Conservation (phyloP, 1,140 invertebrate species). For the Lordiphosa clarofinis region DNA sequence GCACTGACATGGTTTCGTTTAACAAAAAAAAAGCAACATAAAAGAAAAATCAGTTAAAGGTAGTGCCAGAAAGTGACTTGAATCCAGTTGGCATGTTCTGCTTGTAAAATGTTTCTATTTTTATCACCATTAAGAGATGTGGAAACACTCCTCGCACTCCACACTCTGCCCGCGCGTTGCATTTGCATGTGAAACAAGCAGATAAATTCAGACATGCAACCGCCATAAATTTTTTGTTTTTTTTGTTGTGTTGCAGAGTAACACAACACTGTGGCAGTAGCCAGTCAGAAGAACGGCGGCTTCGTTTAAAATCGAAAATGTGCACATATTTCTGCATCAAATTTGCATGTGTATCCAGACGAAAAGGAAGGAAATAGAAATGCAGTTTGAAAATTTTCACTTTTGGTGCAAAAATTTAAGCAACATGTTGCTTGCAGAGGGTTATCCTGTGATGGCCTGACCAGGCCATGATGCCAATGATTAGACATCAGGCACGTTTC, state of each 20-base stretch:
- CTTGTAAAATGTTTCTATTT: slow-evolving; percentile 69
- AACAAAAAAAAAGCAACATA: slow-evolving; percentile 22
- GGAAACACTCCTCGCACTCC: slow-evolving; percentile 29
- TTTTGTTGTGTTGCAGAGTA: neutral
- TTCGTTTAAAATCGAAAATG: slow-evolving; percentile 72
- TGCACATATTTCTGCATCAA: slow-evolving; percentile 74
- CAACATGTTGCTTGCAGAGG: slow-evolving; percentile 1
- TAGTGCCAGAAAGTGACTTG: slow-evolving; percentile 18
- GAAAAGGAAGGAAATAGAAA: slow-evolving; percentile 20
- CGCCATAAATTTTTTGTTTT: slow-evolving; percentile 69
- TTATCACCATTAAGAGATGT: slow-evolving; percentile 69
- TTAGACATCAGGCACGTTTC: slow-evolving; percentile 63
- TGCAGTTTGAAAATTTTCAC: slow-evolving; percentile 17
- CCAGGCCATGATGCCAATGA: slow-evolving; percentile 53
- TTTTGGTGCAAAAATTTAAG: slow-evolving; percentile 12
- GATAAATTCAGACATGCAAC: slow-evolving; percentile 76
- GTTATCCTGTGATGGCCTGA: slow-evolving; percentile 29
- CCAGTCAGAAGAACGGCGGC: slow-evolving; percentile 12
- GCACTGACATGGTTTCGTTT: slow-evolving; percentile 64
- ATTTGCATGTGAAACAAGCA: slow-evolving; percentile 78
- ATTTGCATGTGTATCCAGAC: slow-evolving; percentile 58
- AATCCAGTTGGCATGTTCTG: slow-evolving; percentile 45
- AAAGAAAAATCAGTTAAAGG: slow-evolving; percentile 69
- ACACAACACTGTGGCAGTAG: no score
- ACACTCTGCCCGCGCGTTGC: slow-evolving; percentile 24